These are phyloP conservation scores for Pleuronectes platessa DNA, from an alignment of 2,113 vertebrate genomes.

Conservation along the genomic window DNA sequence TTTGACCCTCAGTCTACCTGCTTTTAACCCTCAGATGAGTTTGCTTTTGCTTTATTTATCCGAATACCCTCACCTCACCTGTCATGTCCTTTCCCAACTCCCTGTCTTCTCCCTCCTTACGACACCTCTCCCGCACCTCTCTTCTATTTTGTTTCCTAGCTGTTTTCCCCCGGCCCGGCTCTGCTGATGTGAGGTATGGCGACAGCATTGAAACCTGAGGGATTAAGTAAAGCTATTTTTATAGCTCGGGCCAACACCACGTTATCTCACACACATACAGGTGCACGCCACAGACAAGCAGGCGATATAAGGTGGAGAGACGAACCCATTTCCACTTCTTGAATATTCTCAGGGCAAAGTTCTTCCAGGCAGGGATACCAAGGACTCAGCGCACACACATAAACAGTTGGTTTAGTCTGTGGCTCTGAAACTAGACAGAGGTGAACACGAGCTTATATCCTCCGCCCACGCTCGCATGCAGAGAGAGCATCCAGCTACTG, in stretches of 20 bases:
- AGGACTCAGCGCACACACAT: not conserved
- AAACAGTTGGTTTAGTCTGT: not conserved
- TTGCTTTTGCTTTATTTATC: conserved; percentile 12
- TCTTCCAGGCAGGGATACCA: conserved; percentile 19
- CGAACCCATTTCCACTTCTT: conserved; percentile 50
- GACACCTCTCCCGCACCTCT: conserved; percentile 6
- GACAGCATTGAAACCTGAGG: conserved; percentile 69
- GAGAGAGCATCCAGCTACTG: conserved; percentile 32
- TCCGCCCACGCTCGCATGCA: conserved; percentile 17
- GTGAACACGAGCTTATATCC: conserved; percentile 27
- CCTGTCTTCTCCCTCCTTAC: conserved; percentile 1
- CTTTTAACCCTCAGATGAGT: not conserved
- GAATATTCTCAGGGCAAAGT: conserved; percentile 38
- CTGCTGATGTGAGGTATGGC: conserved; percentile 64
- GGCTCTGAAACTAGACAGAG: conserved; percentile 10
- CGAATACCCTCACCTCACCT: conserved; percentile 12
- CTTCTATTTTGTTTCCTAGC: conserved; percentile 14
- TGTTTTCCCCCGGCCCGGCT: conserved; percentile 29
- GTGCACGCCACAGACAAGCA: conserved; percentile 33
- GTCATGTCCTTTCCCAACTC: conserved; percentile 35
- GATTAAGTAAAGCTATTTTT: conserved; percentile 72
- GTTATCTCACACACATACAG: conserved; percentile 7
- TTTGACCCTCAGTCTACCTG: not conserved
- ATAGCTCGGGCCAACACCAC: conserved; percentile 36
- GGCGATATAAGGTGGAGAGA: conserved; percentile 58